Base-by-base conservation (phyloP, 2,797 vertebrate species). In the Bovichtus variegatus region DNA sequence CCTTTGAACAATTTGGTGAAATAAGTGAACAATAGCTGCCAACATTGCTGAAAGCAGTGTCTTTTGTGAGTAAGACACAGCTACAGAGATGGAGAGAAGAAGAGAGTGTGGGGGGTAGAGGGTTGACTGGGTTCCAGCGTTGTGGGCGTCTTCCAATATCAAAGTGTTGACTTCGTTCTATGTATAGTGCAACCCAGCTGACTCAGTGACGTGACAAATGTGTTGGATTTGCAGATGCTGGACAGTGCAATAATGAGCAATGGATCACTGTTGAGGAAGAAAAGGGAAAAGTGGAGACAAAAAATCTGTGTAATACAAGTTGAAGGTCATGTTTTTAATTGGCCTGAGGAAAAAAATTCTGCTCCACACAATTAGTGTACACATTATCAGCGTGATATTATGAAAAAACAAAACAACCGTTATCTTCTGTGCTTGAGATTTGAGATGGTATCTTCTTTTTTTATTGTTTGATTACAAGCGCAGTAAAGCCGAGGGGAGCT, bases 1-100 rank as follows among this genome's bases (percentile, higher is more conserved):
- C 47, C 67, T 82, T 80, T 75, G 61, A 89, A 86, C 85, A 87
- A 83, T 89, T 89, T 84, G 70, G 57, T 74, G 54, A 86, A 87
- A 88, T 85, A 57, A 87, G 62, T 65, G 66, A 87, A 87, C 79
- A 81, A 58, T 76, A 71, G 78, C 78, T 90, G 83, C 82, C 87
- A 89, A 82, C 72, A 76, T 70, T 51, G 88, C 87, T 88, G 23
- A 55, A 69, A 87, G 89, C 78, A 3, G 23, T 53, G 51, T 49
- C 25, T 75, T 76, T 21, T 68, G 74, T 81, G 66, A 79, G 74
- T 60, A 62, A 83, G 78, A 74, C 81, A 38, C 29, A 63, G 61
- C 82, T 55, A 9, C 23, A 60, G 63, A 74, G 82, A 77, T 63
- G 69, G 50, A 81, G 69, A 66, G 68, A 78, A 21, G 67, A 58